phyloP scores from a whole-genome alignment of 2,113 vertebrate genomes.

The Phaethornis superciliosus region DNA sequence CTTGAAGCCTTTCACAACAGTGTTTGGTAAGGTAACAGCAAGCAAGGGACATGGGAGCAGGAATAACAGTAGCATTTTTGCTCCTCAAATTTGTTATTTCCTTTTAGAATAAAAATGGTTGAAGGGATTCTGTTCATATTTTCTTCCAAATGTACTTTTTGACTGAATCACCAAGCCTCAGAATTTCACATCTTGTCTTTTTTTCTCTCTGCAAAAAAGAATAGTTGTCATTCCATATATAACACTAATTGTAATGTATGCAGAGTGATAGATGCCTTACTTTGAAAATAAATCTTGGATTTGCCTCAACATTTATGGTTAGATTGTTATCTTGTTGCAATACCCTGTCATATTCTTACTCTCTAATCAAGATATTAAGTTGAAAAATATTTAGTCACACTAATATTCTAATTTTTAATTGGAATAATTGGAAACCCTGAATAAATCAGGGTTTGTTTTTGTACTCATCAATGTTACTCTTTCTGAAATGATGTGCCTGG shows the following conservation, averaged over 20 bases:
- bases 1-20: neutral
- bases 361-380: neutral
- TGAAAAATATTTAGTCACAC: neutral
- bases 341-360: neutral
- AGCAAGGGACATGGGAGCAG: neutral
- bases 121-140: neutral
- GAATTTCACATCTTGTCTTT: neutral
- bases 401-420: neutral
- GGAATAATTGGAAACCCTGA: neutral
- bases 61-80: neutral
- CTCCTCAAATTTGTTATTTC: neutral
- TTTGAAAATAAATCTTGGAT: neutral
- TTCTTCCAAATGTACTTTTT: neutral
- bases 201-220: neutral
- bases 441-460: neutral
- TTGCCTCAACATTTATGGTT: neutral
- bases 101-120: neutral
- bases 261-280: neutral
- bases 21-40: neutral
- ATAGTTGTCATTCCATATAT: neutral
- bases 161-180: neutral
- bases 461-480: neutral
- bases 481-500: neutral
- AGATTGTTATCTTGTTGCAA: neutral
- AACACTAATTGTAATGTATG: neutral